Conservation (phyloP, 2,113 vertebrate species). For the Hippocampus zosterae region DNA sequence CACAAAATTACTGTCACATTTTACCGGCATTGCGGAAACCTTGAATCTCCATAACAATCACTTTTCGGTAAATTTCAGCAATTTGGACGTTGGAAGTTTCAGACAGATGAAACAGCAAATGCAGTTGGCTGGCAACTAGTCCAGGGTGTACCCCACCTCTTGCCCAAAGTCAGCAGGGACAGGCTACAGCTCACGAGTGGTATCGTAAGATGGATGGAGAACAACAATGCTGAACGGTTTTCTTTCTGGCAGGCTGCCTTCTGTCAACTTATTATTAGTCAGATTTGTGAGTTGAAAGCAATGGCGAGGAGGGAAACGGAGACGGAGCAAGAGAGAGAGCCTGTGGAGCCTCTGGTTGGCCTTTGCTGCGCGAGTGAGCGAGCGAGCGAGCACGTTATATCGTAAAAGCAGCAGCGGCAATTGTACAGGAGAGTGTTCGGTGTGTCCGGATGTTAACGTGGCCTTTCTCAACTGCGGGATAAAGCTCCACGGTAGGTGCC, state of each 20-base stretch:
- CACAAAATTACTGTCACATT: no score
- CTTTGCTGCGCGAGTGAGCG: slow-evolving; percentile 36
- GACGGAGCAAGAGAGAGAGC: neutral
- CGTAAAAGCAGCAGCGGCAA: slow-evolving; percentile 56
- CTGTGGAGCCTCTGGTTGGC: slow-evolving; percentile 48
- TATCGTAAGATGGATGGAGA: neutral
- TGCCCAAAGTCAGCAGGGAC: neutral
- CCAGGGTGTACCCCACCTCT: neutral
- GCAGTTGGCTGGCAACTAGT: neutral
- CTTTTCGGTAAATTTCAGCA: no score
- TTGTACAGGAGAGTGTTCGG: slow-evolving; percentile 52
- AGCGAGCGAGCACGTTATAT: slow-evolving; percentile 40
- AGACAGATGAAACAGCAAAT: neutral
- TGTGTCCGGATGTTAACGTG: slow-evolving; percentile 67
- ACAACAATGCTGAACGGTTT: neutral
- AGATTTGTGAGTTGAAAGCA: slow-evolving; percentile 18
- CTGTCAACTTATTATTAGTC: slow-evolving; percentile 22
- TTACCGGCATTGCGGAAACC: no score
- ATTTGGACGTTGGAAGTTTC: no score
- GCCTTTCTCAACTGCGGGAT: slow-evolving; percentile 66
- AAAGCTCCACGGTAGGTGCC: slow-evolving; percentile 69
- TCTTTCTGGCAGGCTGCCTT: neutral
- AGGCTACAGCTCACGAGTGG: neutral
- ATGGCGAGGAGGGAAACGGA: neutral
- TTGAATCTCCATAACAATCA: no score